Evolutionary conservation across 2,888 invertebrate species (phyloP).

Genomic region (Anoplius nigerrimus): DNA sequence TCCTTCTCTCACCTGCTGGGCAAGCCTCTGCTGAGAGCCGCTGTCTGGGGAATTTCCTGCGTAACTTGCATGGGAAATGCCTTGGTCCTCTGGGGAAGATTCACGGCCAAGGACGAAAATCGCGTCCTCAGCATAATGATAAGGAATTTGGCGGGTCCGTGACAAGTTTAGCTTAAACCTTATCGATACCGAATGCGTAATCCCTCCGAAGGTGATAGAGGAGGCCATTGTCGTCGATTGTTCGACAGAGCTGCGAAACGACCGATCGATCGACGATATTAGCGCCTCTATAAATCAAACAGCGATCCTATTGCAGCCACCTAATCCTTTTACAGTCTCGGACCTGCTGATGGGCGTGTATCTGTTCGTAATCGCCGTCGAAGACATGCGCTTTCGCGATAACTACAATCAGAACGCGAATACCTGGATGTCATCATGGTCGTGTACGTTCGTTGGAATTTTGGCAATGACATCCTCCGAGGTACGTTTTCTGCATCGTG

Average conservation of each 20-base stretch:
- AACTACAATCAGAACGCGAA: conserved; percentile 79
- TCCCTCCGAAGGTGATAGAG: neutral
- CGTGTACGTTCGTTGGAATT: conserved; percentile 80
- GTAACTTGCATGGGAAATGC: conserved; percentile 80
- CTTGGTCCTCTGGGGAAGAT: conserved; percentile 80
- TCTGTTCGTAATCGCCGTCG: conserved; percentile 79
- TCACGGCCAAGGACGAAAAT: conserved; percentile 80
- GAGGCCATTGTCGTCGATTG: conserved; percentile 2
- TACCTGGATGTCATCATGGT: conserved; percentile 81
- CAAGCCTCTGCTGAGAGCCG: conserved; percentile 78
- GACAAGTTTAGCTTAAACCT: too few relatives aligned
- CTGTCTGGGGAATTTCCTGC: conserved; percentile 80
- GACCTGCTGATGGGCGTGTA: conserved; percentile 84
- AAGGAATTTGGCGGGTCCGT: conserved; percentile 79
- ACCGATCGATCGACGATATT: conserved; percentile 46
- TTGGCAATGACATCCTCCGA: conserved; percentile 82
- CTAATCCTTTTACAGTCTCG: conserved; percentile 75
- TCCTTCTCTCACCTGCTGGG: conserved; percentile 79
- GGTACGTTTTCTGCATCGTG: conserved; percentile 65
- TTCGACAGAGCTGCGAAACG: conserved; percentile 31
- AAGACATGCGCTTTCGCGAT: conserved; percentile 79
- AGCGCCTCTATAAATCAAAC: conserved; percentile 44
- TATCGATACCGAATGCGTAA: neutral
- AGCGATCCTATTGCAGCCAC: conserved; percentile 29
- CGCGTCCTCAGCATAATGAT: conserved; percentile 80